Evolutionary conservation across 1,140 invertebrate species (phyloP), one percentile per base, ranked within the genome.

Genomic region (Apis dorsata): DNA sequence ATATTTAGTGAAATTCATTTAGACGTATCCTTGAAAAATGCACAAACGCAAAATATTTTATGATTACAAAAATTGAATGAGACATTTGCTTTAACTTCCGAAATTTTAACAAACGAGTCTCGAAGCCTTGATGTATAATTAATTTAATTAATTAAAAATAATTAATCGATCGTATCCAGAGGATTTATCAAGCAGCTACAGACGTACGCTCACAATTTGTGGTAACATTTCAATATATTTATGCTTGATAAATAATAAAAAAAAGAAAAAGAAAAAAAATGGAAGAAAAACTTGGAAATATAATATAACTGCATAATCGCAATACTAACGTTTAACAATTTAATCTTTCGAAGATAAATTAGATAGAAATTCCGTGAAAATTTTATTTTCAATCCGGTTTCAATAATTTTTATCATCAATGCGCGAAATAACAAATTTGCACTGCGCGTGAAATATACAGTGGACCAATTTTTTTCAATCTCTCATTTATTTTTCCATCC

Each of bases 181-280:
- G 24, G 53, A 72, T 72, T 72, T 72, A 72, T 72, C 70, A 57
- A 53, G 12, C 0, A 21, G 70, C 24, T 53, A 34, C 53, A 34
- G 53, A 19, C 57, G n/a, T 21, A 11, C 24, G 24, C 0, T 57
- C 24, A 34, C 24, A 24, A 53, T 57, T 72, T 34, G 19, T 55
- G 24, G 11, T 55, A 72, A 72, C 53, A 34, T 72, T 72, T 72
- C 24, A 57, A 11, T 34, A 21, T 34, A 72, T 72, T 72, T 57
- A 24, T 21, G 53, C 57, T 57, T 1, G 44, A 15, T 28, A 17
- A 68, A 44, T 19, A 17, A 12, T 15, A 28, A 15, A 73, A 19
- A 73, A 73, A 34, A 70, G 24, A 51, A 53, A 12, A 53, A 53
- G 10, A 53, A 5, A 53, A 53, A 63, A 63, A 72, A 15, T 5